A percentile compares a stretch with the other conserved stretches of the same genome.
Conservation (phyloP, 2,888 invertebrate species). For the Pyrrhosoma nymphula region DNA sequence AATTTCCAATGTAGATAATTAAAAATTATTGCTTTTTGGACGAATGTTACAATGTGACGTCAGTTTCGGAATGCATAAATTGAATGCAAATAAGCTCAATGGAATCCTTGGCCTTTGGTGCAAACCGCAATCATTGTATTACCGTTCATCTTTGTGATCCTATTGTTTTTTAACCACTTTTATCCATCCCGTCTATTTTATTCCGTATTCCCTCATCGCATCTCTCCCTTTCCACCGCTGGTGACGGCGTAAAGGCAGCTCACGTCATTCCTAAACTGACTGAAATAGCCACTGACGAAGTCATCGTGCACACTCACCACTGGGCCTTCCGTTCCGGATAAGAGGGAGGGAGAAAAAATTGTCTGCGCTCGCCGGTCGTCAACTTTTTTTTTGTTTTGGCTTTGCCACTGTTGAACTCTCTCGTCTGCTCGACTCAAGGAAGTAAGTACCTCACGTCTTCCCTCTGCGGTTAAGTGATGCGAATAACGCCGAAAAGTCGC, state of each 20-base stretch:
- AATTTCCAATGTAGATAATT: no score
- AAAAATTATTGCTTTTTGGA: no score
- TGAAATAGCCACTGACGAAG: conserved; percentile 59
- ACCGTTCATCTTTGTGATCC: no score
- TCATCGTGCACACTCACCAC: conserved; percentile 18
- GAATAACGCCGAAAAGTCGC: not conserved
- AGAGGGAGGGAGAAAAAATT: not conserved
- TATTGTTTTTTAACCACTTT: no score
- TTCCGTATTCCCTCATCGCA: not conserved
- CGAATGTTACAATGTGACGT: no score
- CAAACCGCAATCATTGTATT: no score
- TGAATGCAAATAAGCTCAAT: no score
- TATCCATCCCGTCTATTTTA: no score
- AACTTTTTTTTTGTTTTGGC: not conserved
- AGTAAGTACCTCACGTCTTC: not conserved
- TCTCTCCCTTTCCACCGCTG: not conserved
- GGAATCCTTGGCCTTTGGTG: no score
- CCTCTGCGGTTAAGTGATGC: not conserved
- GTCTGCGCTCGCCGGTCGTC: not conserved
- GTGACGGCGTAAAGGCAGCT: conserved; percentile 28
- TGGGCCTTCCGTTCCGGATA: not conserved
- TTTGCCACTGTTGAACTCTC: not conserved
- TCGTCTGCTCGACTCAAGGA: not conserved
- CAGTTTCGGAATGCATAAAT: no score
- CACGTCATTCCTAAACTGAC: conserved; percentile 45